Evolutionary conservation across 2,888 invertebrate species (phyloP).

Genomic region (Orthosia gracilis): DNA sequence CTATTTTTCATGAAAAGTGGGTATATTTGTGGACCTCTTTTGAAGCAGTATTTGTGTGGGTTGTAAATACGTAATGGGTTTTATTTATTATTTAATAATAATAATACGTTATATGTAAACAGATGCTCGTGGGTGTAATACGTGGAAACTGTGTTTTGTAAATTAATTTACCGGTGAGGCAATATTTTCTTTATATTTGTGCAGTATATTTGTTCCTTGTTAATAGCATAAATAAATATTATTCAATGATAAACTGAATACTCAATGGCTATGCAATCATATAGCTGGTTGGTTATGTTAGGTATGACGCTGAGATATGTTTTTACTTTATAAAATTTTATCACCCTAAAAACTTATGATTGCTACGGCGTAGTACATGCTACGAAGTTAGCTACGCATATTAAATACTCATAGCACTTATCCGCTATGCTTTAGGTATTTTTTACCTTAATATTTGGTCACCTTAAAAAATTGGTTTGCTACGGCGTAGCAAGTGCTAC

Average conservation of each 20-base stretch:
- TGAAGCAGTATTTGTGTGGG: background rate
- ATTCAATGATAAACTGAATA: no score
- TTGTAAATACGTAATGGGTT: background rate
- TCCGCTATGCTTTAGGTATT: no score
- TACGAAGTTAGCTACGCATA: slow-evolving; percentile 25
- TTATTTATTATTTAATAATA: background rate
- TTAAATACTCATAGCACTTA: no score
- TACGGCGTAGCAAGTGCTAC: slow-evolving; percentile 32
- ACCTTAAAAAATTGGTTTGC: background rate
- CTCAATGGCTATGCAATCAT: no score
- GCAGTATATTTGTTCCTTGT: no score
- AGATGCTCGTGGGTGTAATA: background rate
- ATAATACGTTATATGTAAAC: background rate
- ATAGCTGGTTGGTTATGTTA: no score
- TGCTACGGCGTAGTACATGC: slow-evolving; percentile 16
- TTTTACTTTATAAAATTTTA: background rate
- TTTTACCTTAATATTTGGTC: no score
- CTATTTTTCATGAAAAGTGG: slow-evolving; percentile 19
- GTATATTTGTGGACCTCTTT: no score
- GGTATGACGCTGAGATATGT: no score
- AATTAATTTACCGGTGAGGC: no score
- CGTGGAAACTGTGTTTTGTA: no score
- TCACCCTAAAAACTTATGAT: background rate
- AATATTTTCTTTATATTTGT: no score
- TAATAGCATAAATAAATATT: background rate